These are phyloP conservation scores for Leiothrix lutea DNA, from an alignment of 2,113 vertebrate species.

Conservation along the genomic window DNA sequence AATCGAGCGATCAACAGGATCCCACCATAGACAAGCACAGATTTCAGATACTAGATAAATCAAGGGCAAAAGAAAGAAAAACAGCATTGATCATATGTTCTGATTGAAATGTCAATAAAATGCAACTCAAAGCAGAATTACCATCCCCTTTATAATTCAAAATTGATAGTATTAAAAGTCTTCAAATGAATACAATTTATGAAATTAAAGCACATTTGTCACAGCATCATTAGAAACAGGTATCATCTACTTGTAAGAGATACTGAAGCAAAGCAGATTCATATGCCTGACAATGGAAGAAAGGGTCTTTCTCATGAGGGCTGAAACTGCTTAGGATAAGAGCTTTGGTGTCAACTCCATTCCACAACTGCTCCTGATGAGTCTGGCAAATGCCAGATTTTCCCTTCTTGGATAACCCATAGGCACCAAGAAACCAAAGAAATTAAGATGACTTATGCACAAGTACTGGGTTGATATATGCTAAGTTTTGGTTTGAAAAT, in stretches of 20 bases:
- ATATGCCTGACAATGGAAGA: not conserved
- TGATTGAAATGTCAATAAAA: conserved; percentile 13
- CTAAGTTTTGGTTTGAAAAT: not conserved
- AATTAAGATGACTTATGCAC: not conserved
- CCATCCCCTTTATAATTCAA: not conserved
- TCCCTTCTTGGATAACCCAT: not conserved
- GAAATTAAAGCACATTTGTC: not conserved
- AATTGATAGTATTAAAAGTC: not conserved
- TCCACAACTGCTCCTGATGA: not conserved
- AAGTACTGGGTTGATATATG: not conserved
- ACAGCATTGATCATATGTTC: conserved; percentile 57
- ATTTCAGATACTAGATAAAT: conserved; percentile 76
- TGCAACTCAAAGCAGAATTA: conserved; percentile 28
- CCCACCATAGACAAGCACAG: conserved; percentile 71
- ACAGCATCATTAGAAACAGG: not conserved
- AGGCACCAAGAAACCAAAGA: not conserved
- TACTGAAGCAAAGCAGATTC: not conserved
- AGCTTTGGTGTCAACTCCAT: not conserved
- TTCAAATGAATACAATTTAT: not conserved
- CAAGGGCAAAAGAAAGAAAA: conserved; percentile 75
- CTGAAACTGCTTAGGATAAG: conserved; percentile 23
- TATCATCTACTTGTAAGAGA: not conserved
- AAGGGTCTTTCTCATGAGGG: not conserved
- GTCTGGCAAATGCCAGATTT: not conserved
- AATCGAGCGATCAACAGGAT: conserved; percentile 70